Evolutionary conservation across 2,888 invertebrate species (phyloP).

Genomic region (Hydraecia micacea): DNA sequence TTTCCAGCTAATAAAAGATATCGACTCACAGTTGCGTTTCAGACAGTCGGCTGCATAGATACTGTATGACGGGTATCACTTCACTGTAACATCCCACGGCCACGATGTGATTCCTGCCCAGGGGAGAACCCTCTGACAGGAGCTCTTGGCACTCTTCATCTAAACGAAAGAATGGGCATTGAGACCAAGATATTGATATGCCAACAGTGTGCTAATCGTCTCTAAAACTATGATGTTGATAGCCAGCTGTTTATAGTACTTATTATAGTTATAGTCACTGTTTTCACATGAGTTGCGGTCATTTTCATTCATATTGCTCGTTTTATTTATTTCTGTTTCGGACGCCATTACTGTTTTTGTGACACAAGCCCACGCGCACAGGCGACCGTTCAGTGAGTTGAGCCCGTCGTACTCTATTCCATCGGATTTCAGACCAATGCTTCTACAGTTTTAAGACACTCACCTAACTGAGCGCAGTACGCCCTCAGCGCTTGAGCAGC

Average conservation of each 20-base stretch:
- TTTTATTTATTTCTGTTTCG: no score
- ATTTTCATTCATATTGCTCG: no score
- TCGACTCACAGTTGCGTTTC: conserved; percentile 93
- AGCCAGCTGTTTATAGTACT: no score
- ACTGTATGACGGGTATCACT: conserved; percentile 97
- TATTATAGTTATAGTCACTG: no score
- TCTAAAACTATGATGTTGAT: neutral
- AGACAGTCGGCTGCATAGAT: conserved; percentile 95
- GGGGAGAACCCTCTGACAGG: conserved; percentile 87
- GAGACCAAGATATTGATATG: neutral
- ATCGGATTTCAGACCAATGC: neutral
- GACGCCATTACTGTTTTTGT: no score
- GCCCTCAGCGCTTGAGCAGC: conserved; percentile 97
- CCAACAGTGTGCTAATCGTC: neutral
- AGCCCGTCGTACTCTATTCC: neutral
- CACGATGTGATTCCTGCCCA: conserved; percentile 88
- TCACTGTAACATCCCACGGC: conserved; percentile 97
- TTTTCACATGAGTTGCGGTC: no score
- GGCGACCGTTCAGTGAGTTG: neutral
- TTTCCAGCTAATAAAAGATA: neutral
- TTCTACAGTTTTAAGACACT: neutral
- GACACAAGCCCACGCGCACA: neutral
- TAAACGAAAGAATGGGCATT: conserved; percentile 72
- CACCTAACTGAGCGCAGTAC: conserved; percentile 95
- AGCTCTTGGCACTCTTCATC: conserved; percentile 95